phyloP scores from a whole-genome alignment of 1,140 invertebrate species.

The Temnothorax longispinosus region DNA sequence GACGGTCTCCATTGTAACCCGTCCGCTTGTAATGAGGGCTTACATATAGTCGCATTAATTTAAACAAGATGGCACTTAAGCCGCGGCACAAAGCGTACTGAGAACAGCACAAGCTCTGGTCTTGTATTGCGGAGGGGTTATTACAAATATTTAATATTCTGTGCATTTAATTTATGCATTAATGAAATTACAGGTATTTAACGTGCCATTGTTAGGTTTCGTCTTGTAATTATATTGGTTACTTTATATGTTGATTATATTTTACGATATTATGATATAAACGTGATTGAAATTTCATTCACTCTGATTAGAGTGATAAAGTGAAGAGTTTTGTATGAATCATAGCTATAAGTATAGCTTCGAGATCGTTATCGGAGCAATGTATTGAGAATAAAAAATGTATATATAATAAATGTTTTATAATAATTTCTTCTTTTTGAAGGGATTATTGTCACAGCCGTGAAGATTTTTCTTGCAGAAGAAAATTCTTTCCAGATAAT shows the following conservation, averaged over 20 bases:
- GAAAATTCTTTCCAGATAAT: neutral
- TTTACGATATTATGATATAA: neutral
- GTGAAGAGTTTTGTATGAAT: neutral
- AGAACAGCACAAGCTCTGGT: neutral
- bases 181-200: constrained; percentile 8
- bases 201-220: neutral
- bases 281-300: constrained; percentile 13
- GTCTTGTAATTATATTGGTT: neutral
- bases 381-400: neutral
- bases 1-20: constrained; percentile 59
- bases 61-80: constrained; percentile 55
- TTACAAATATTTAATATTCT: constrained; percentile 31
- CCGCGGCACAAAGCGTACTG: constrained; percentile 7
- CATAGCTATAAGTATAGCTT: neutral
- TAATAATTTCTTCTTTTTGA: neutral
- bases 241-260: neutral
- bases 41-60: constrained; percentile 64
- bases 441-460: neutral
- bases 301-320: neutral
- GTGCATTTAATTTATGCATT: neutral
- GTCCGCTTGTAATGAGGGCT: constrained; percentile 36
- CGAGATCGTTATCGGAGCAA: neutral
- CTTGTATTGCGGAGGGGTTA: neutral
- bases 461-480: neutral
- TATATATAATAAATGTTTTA: neutral